Percentiles rank a stretch among this genome's conserved stretches.
Conservation (phyloP, 2,113 vertebrate genomes). For the Xiphias gladius region DNA sequence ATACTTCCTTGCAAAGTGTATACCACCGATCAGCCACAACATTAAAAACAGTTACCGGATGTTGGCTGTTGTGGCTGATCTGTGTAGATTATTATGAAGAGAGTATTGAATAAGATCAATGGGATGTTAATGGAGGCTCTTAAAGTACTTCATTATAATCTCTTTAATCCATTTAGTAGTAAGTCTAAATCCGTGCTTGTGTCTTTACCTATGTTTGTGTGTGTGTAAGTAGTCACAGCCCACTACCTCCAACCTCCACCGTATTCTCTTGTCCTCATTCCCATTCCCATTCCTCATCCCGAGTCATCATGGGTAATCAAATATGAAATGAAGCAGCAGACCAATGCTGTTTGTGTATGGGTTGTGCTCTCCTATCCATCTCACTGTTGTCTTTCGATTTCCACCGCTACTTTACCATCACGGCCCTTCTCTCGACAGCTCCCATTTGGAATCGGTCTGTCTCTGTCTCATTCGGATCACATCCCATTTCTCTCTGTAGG, state of each 20-base stretch:
- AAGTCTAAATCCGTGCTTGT: constrained; percentile 2
- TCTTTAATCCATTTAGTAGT: neutral
- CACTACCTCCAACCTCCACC: constrained; percentile 2
- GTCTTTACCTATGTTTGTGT: neutral
- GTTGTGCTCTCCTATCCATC: constrained; percentile 14
- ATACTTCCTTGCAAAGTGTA: neutral
- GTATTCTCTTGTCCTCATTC: constrained; percentile 2
- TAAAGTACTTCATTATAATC: neutral
- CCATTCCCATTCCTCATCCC: constrained; percentile 16
- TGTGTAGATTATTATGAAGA: neutral
- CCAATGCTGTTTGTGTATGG: constrained; percentile 14
- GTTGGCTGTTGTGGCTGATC: too few species aligned
- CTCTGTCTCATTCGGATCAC: constrained; percentile 20
- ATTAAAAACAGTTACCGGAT: too few species aligned
- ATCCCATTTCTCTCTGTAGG: constrained; percentile 28
- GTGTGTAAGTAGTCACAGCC: constrained; percentile 12
- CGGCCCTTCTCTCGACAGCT: neutral
- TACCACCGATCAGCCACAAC: too few species aligned
- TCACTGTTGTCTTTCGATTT: constrained; percentile 16
- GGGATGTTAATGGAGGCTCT: neutral
- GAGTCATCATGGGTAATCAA: constrained; percentile 52
- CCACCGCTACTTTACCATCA: neutral
- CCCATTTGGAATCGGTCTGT: constrained; percentile 32
- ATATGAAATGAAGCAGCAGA: constrained; percentile 46
- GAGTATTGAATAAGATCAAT: neutral